These are phyloP conservation scores for Drosophila arawakana DNA, from an alignment of 1,140 invertebrate genomes.

Conservation along the genomic window DNA sequence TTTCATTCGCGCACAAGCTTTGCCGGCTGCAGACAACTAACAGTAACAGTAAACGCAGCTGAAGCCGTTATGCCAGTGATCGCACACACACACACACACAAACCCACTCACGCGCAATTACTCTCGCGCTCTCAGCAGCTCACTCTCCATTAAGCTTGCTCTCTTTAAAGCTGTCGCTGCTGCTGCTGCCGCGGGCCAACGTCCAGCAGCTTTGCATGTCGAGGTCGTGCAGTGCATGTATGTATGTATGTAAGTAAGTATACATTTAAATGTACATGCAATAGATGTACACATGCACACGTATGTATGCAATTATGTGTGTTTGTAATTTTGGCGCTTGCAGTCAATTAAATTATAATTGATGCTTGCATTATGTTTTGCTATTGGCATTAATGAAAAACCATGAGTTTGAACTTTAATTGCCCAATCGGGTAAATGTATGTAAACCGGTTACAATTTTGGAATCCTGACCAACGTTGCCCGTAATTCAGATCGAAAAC, in stretches of 20 bases:
- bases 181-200: conserved; percentile 46
- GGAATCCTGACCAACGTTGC: conserved; percentile 33
- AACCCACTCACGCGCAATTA: conserved; percentile 19
- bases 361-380: conserved; percentile 56
- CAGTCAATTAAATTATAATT: conserved; percentile 79
- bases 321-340: conserved; percentile 46
- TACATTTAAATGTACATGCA: conserved; percentile 29
- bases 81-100: neutral
- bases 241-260: conserved; percentile 25
- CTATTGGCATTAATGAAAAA: conserved; percentile 52
- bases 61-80: conserved; percentile 56
- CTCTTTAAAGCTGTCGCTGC: conserved; percentile 27
- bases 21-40: conserved; percentile 49
- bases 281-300: conserved; percentile 50
- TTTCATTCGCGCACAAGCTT: conserved; percentile 57
- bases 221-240: conserved; percentile 66
- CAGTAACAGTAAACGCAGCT: conserved; percentile 75
- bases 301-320: conserved; percentile 11
- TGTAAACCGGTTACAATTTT: conserved; percentile 50
- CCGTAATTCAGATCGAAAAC: conserved; percentile 24
- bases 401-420: conserved; percentile 80
- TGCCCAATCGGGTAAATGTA: conserved; percentile 31
- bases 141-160: conserved; percentile 21
- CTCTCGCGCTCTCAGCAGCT: neutral
- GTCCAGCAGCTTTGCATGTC: conserved; percentile 72